Conservation (phyloP, 2,888 invertebrate species). For the Palloptera scutellata region DNA sequence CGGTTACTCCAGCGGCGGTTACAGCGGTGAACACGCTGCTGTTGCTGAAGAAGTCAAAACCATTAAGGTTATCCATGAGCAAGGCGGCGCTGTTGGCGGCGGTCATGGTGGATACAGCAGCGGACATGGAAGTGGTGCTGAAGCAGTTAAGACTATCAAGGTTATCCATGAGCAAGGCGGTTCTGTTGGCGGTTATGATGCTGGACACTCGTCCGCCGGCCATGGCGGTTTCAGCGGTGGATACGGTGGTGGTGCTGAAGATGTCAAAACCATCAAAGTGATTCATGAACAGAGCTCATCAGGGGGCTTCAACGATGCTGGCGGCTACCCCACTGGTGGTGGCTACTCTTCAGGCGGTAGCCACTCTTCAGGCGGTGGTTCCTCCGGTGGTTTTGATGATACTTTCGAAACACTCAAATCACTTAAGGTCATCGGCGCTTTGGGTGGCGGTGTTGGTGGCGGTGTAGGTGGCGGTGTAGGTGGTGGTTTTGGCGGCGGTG, state of each 20-base stretch:
- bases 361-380: slow-evolving; percentile 3
- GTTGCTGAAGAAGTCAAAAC: slow-evolving; percentile 29
- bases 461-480: slow-evolving; percentile 14
- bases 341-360: slow-evolving; percentile 28
- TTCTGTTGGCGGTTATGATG: slow-evolving; percentile 8
- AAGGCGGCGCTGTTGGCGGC: slow-evolving; percentile 26
- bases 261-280: slow-evolving; percentile 34
- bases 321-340: slow-evolving; percentile 19
- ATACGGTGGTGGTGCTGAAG: slow-evolving; percentile 8
- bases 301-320: background rate
- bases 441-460: slow-evolving; percentile 21
- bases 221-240: slow-evolving; percentile 26
- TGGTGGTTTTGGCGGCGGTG: slow-evolving; percentile 21
- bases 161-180: slow-evolving; percentile 23
- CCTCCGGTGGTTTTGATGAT: slow-evolving; percentile 29
- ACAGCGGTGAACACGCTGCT: slow-evolving; percentile 18
- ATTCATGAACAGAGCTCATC: slow-evolving; percentile 33
- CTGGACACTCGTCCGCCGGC: background rate
- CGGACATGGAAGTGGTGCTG: slow-evolving; percentile 6
- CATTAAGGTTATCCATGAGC: slow-evolving; percentile 36
- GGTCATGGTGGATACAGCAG: slow-evolving; percentile 3
- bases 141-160: slow-evolving; percentile 25
- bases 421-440: slow-evolving; percentile 38
- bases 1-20: slow-evolving; percentile 11
- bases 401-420: slow-evolving; percentile 37